Percentiles rank a stretch among this genome's conserved stretches.
Conservation (phyloP, 2,888 invertebrate species). For the Charanyca ferruginea region DNA sequence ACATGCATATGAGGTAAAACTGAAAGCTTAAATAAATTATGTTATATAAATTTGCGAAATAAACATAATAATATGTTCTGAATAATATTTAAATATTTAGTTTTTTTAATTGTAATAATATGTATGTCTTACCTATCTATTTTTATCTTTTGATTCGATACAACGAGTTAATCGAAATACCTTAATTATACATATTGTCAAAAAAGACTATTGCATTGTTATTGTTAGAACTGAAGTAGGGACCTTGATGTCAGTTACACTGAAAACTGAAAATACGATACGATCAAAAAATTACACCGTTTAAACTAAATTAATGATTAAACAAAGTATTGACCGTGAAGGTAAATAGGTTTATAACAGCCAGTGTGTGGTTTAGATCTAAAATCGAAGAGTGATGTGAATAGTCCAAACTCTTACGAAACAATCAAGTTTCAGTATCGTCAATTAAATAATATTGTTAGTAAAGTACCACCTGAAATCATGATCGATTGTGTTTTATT, state of each 20-base stretch:
- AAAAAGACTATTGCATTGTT: slow-evolving; percentile 16
- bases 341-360: too few species aligned
- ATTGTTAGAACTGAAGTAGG: slow-evolving; percentile 4
- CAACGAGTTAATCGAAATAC: neutral
- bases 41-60: neutral
- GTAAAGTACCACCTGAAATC: neutral
- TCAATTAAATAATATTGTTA: neutral
- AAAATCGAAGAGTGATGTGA: too few species aligned
- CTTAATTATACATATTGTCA: slow-evolving; percentile 17
- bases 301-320: neutral
- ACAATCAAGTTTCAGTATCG: neutral
- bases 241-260: slow-evolving; percentile 27
- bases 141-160: too few species aligned
- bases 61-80: neutral
- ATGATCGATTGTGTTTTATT: slow-evolving; percentile 3
- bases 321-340: neutral
- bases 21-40: neutral
- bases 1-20: too few species aligned
- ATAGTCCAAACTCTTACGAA: too few species aligned
- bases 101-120: neutral
- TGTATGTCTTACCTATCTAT: neutral
- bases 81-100: neutral
- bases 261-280: slow-evolving; percentile 12
- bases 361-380: too few species aligned
- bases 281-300: slow-evolving; percentile 1